Evolutionary conservation across 2,888 invertebrate genomes (phyloP).

Genomic region (Standfussiana lucernea): DNA sequence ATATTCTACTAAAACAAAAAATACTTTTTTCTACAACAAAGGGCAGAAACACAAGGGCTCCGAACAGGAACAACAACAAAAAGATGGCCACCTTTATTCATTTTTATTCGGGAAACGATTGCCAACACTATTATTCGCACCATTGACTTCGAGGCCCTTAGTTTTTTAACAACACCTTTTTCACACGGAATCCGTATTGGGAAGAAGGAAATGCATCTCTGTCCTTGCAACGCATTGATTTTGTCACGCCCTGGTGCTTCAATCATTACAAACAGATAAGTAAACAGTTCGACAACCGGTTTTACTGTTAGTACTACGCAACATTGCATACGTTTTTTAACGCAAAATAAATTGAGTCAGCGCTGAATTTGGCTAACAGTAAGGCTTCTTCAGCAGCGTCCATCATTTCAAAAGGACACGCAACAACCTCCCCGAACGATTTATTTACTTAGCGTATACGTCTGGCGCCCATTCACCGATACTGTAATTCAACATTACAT

Average conservation of each 20-base stretch:
- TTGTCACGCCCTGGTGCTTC: conserved; percentile 59
- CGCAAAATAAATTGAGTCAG: not conserved
- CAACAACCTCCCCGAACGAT: not conserved
- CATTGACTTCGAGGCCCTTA: conserved; percentile 77
- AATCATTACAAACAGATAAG: conserved; percentile 11
- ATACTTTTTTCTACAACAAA: conserved; percentile 15
- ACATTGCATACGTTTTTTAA: not conserved
- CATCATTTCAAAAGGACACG: not conserved
- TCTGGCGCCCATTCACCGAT: not conserved
- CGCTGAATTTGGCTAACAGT: not conserved
- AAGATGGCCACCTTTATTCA: conserved; percentile 34
- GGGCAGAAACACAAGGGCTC: conserved; percentile 30
- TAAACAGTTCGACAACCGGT: conserved; percentile 9
- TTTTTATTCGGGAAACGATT: conserved; percentile 74
- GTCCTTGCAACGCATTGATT: conserved; percentile 72
- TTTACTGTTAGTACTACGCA: not conserved
- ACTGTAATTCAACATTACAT: not conserved
- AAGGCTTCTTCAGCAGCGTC: not conserved
- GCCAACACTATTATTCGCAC: conserved; percentile 76
- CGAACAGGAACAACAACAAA: conserved; percentile 37
- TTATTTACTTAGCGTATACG: not conserved
- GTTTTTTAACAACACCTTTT: conserved; percentile 69
- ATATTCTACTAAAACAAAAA: conserved; percentile 1
- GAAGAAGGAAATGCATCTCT: conserved; percentile 76
- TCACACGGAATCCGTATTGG: conserved; percentile 76